Conservation (phyloP, 2,797 vertebrate species). For the Eupleurogrammus muticus region DNA sequence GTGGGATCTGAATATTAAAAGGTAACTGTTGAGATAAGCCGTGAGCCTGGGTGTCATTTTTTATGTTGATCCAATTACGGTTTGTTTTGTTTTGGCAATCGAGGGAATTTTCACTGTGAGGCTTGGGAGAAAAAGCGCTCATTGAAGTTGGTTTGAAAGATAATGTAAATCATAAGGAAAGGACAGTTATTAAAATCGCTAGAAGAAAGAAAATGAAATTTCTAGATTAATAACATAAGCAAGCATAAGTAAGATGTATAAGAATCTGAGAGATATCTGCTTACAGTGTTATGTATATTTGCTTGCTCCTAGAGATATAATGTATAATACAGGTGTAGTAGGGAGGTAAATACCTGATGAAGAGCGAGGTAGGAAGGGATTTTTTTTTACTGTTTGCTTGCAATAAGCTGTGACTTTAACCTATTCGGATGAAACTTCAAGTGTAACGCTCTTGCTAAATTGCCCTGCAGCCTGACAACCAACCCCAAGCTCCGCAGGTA, state of each 20-base stretch:
- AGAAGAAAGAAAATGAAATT: neutral
- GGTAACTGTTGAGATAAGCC: constrained; percentile 32
- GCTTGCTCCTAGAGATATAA: neutral
- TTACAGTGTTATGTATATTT: neutral
- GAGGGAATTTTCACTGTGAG: constrained; percentile 30
- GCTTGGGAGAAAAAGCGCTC: neutral
- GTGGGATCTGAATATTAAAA: constrained; percentile 69
- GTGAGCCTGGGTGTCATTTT: constrained; percentile 46
- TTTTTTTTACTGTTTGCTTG: constrained; percentile 12
- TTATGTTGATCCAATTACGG: constrained; percentile 41
- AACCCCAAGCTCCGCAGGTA: constrained; percentile 52
- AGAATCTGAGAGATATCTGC: neutral
- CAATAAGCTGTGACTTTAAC: constrained; percentile 30
- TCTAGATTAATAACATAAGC: neutral
- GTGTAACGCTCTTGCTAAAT: constrained; percentile 48
- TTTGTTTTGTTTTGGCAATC: constrained; percentile 42
- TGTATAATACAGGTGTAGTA: neutral
- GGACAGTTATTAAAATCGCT: neutral
- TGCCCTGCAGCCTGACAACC: constrained; percentile 50
- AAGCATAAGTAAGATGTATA: neutral
- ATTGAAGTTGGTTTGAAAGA: neutral
- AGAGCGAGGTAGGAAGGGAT: neutral
- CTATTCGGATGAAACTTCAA: constrained; percentile 44
- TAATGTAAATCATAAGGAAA: neutral
- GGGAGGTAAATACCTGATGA: neutral